Evolutionary conservation across 2,113 vertebrate species (phyloP), one percentile per base, ranked within the genome.

Genomic region (Boleophthalmus pectinirostris): DNA sequence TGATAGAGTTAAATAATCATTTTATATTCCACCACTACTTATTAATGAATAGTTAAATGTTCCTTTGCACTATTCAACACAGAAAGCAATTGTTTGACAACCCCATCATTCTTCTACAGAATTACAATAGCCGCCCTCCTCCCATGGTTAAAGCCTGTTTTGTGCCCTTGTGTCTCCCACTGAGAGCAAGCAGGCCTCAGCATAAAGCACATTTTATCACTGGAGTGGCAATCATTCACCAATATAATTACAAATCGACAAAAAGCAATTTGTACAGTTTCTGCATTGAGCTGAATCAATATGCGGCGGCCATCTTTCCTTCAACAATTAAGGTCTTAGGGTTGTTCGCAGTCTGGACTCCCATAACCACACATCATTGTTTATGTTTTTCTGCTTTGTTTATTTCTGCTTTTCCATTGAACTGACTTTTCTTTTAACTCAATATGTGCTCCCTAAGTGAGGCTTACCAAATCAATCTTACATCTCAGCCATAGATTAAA

Each of bases 211-310:
- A 60, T 74, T 84, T 82, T 68, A 78, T 74, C 77, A 76, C 78
- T 75, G 8, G 61, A 45, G 23, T 14, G 24, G 65, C 77, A 85
- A 83, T 87, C 85, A 79, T 84, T 90, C 83, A 85, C 82, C 88
- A 86, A 72, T 81, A 87, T 90, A 87, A 91, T 92, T 90, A 85
- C 78, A 11, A 81, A 89, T 86, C 68, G 84, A 90, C 89, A 54
- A 82, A 81, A 84, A 75, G 75, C 74, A 77, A 72, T 79, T 79
- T 85, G 84, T 82, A 71, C 79, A 77, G 82, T 82, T 78, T 85
- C 76, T 87, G 86, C 83, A 78, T 88, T 74, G 85, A 86, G 80
- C 74, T 86, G 72, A 81, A 89, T 89, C 88, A 63, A 88, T 88
- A 74, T 56, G 10, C 66, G 2, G 25, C 21, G 71, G 84, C 70